These are phyloP conservation scores for Oreocharis arfaki DNA, from an alignment of 2,113 vertebrate genomes.

Conservation along the genomic window DNA sequence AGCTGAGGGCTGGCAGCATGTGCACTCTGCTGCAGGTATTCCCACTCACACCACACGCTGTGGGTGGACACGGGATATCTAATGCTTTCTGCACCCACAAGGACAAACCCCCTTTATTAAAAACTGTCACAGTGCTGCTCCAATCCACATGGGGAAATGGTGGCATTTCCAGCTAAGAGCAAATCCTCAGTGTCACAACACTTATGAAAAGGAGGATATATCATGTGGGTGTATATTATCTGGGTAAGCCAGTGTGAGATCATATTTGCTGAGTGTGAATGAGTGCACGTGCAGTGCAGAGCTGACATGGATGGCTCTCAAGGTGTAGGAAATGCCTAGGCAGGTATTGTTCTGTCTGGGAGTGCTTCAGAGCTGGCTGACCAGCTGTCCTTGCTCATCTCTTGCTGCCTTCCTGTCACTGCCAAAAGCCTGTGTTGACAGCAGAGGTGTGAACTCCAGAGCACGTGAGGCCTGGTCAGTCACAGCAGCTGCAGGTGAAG, in stretches of 20 bases:
- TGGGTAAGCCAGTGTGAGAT: not conserved
- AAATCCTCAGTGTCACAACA: not conserved
- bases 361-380: not conserved
- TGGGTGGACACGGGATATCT: not conserved
- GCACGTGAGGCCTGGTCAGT: rapidly evolving
- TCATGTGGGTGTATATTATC: not conserved
- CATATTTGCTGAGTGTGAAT: not conserved
- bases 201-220: not conserved
- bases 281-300: rapidly evolving
- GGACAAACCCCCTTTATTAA: not conserved
- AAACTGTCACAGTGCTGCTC: not conserved
- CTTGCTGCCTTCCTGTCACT: not conserved
- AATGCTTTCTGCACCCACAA: not conserved
- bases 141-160: not conserved
- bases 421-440: not conserved
- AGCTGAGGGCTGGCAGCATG: not conserved
- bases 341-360: not conserved
- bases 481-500: not conserved
- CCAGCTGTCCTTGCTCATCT: not conserved
- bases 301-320: not conserved
- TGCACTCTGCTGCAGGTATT: not conserved
- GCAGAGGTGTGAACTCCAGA: not conserved
- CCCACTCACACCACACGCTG: not conserved
- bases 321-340: not conserved
- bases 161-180: not conserved